Percentiles rank a stretch among this genome's conserved stretches.
Evolutionary conservation across 2,113 vertebrate genomes (phyloP).

Genomic region (Aegithalos caudatus): DNA sequence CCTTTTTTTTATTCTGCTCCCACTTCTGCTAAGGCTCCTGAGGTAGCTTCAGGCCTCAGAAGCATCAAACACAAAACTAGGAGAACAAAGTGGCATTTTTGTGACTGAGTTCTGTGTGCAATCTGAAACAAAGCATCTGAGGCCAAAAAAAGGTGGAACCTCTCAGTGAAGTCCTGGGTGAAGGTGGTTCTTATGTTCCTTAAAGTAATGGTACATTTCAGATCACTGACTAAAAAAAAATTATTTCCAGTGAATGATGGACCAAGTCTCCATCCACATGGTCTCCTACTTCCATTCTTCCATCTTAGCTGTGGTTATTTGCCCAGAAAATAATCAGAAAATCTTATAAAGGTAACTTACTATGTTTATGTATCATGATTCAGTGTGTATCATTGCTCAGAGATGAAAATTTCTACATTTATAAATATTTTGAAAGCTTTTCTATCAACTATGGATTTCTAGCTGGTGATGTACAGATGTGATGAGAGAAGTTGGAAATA

Average conservation of each 20-base stretch:
- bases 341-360: neutral
- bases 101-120: neutral
- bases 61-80: neutral
- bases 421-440: conserved; percentile 15
- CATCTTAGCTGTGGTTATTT: neutral
- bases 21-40: neutral
- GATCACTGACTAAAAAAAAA: neutral
- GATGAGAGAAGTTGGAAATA: neutral
- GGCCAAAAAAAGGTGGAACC: neutral
- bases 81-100: neutral
- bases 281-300: neutral
- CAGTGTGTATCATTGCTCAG: neutral
- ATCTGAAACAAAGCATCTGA: neutral
- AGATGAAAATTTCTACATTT: neutral
- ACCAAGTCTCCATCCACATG: neutral
- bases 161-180: neutral
- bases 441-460: neutral
- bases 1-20: neutral
- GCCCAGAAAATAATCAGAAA: neutral
- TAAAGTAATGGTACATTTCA: neutral
- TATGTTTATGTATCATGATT: neutral
- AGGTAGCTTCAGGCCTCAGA: neutral
- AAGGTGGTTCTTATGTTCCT: neutral
- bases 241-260: neutral
- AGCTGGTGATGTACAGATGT: neutral